Evolutionary conservation across 2,797 vertebrate species (phyloP).

Genomic region (Hephaestus fuliginosus): DNA sequence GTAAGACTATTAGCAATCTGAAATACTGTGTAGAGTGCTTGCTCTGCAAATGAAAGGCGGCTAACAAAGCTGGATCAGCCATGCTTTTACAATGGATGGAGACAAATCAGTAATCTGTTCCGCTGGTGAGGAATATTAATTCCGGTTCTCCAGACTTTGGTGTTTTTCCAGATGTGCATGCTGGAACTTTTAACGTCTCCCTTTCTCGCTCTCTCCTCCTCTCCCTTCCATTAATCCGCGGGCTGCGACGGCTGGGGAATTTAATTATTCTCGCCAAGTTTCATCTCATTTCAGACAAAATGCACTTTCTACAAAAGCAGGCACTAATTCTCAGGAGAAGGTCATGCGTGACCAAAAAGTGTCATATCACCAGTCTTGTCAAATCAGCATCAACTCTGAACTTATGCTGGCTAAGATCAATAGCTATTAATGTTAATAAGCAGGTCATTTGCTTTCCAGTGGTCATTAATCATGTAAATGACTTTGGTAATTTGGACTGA

Average conservation of each 20-base stretch:
- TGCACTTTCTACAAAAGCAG: slow-evolving; percentile 61
- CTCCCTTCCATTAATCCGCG: slow-evolving; percentile 64
- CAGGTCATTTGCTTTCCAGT: slow-evolving; percentile 66
- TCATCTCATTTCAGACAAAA: slow-evolving; percentile 70
- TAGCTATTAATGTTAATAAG: slow-evolving; percentile 78
- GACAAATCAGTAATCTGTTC: slow-evolving; percentile 67
- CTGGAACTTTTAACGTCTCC: slow-evolving; percentile 50
- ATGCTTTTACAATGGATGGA: slow-evolving; percentile 53
- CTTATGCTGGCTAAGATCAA: slow-evolving; percentile 72
- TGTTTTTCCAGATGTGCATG: slow-evolving; percentile 68
- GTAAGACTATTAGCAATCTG: slow-evolving; percentile 48
- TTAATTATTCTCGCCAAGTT: slow-evolving; percentile 72
- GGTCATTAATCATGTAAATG: slow-evolving; percentile 78
- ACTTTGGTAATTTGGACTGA: slow-evolving; percentile 77
- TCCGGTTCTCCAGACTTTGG: slow-evolving; percentile 58
- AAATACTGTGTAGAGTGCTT: slow-evolving; percentile 57
- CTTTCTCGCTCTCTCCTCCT: slow-evolving; percentile 13
- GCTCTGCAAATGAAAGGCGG: slow-evolving; percentile 58
- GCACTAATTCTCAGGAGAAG: slow-evolving; percentile 60
- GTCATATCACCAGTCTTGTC: slow-evolving; percentile 73
- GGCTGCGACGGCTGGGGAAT: slow-evolving; percentile 38
- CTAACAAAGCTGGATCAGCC: slow-evolving; percentile 61
- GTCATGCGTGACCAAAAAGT: slow-evolving; percentile 64
- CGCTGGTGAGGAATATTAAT: slow-evolving; percentile 64
- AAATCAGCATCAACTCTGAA: slow-evolving; percentile 74